Percentiles rank a stretch among this genome's conserved stretches.
Evolutionary conservation across 1,140 invertebrate genomes (phyloP).

Genomic region (Helicoverpa armigera): DNA sequence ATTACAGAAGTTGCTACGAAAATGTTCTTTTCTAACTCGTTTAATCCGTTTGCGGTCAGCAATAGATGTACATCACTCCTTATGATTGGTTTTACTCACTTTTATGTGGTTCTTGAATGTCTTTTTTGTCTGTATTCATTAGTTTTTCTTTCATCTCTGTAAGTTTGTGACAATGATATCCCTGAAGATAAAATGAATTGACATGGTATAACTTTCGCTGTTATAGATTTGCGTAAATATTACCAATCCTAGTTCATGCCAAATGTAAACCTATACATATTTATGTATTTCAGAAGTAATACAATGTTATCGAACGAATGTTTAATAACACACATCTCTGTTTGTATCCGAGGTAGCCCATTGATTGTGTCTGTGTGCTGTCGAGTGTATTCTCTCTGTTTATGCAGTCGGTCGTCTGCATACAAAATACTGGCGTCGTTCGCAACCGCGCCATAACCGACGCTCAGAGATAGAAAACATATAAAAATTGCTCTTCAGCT

Average conservation of each 20-base stretch:
- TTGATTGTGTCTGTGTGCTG: constrained; percentile 31
- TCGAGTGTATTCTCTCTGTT: constrained; percentile 29
- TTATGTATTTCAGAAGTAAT: not conserved
- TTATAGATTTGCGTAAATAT: not conserved
- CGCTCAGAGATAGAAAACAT: constrained; percentile 20
- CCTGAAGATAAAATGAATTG: not conserved
- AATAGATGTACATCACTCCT: constrained; percentile 39
- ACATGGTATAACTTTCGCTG: not conserved
- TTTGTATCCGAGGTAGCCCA: constrained; percentile 29
- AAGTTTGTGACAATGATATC: not conserved
- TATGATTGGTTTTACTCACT: constrained; percentile 47
- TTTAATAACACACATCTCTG: constrained; percentile 12
- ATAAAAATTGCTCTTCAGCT: constrained; percentile 26
- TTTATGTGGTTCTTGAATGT: constrained; percentile 13
- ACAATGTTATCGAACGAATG: not conserved
- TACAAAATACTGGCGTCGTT: constrained; percentile 60
- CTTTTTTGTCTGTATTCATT: constrained; percentile 19
- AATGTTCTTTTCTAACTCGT: constrained; percentile 47
- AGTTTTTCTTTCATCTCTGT: constrained; percentile 4
- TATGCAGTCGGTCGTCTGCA: constrained; percentile 63
- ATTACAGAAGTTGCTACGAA: constrained; percentile 50
- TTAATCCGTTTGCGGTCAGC: constrained; percentile 35
- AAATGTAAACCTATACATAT: no score
- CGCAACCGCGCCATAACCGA: constrained; percentile 19
- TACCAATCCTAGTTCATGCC: no score